Percentiles rank a stretch among this genome's conserved stretches.
Conservation (phyloP, 2,888 invertebrate genomes). For the Cryptops parisi region DNA sequence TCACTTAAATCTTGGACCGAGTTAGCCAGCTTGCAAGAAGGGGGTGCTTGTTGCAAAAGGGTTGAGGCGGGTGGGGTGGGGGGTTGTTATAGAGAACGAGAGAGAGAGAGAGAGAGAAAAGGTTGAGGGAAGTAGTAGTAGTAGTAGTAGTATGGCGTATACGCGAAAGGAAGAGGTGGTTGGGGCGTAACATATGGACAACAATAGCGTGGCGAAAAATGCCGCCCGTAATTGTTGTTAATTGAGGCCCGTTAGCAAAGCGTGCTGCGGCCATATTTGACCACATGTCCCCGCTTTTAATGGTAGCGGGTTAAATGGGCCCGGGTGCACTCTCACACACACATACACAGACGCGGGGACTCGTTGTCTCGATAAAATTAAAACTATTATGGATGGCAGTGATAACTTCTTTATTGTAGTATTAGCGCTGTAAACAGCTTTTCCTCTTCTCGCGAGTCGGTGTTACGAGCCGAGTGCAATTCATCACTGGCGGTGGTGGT, state of each 20-base stretch:
- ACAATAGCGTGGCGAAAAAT: conserved; percentile 4
- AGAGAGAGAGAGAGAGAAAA: conserved; percentile 2
- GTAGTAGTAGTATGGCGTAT: too few species aligned
- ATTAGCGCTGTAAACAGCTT: conserved; percentile 15
- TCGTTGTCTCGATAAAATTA: conserved; percentile 15
- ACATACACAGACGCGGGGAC: not conserved
- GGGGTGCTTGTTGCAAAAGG: too few species aligned
- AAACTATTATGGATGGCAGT: conserved; percentile 16
- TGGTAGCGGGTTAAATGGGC: conserved; percentile 12
- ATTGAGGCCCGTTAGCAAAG: conserved; percentile 13
- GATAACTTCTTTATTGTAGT: conserved; percentile 15
- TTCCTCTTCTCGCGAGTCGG: too few species aligned
- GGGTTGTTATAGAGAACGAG: too few species aligned
- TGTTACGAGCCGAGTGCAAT: conserved; percentile 13
- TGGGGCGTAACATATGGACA: conserved; percentile 1
- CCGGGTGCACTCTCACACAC: not conserved
- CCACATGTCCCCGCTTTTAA: conserved; percentile 12
- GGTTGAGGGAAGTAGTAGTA: conserved; percentile 11
- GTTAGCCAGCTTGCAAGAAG: too few species aligned
- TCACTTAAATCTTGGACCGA: conserved; percentile 1
- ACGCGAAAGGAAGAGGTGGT: not conserved
- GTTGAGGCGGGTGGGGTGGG: too few species aligned
- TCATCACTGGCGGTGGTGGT: conserved; percentile 11
- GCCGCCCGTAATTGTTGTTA: conserved; percentile 14
- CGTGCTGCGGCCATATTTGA: conserved; percentile 13